Evolutionary conservation across 2,113 vertebrate genomes (phyloP).

Genomic region (Bos javanicus): DNA sequence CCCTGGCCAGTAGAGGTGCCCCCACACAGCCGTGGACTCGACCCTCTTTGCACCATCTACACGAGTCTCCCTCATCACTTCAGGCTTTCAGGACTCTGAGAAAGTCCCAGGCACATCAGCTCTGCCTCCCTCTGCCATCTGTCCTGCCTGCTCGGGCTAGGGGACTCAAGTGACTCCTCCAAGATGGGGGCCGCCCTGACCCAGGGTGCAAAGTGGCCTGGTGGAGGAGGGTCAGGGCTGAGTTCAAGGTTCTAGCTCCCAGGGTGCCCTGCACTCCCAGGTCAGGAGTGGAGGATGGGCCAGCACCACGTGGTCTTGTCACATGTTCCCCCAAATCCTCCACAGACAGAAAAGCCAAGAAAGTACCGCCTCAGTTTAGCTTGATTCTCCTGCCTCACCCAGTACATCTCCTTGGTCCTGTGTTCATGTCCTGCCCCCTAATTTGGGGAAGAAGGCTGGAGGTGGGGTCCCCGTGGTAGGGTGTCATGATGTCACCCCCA

Average conservation of each 20-base stretch:
- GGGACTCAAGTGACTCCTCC: too few species aligned
- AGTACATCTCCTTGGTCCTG: accelerated
- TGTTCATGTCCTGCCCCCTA: accelerated
- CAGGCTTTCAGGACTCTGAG: neutral
- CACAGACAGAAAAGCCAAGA: neutral
- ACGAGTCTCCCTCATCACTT: accelerated
- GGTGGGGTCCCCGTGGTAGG: accelerated
- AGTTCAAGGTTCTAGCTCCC: neutral
- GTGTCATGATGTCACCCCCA: accelerated
- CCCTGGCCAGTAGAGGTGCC: accelerated
- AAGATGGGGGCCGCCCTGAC: neutral
- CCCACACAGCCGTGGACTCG: neutral
- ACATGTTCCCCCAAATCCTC: neutral
- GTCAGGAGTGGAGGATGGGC: neutral
- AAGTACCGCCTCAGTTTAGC: accelerated
- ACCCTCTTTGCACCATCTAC: too few species aligned
- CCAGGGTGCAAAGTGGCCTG: too few species aligned
- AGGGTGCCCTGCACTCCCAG: accelerated
- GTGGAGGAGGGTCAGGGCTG: neutral
- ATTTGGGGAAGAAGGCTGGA: accelerated
- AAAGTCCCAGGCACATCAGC: accelerated
- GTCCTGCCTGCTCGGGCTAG: accelerated
- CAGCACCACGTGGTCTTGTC: accelerated
- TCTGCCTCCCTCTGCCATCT: neutral
- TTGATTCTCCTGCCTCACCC: accelerated